Conservation (phyloP, 2,888 invertebrate species). For the Nudaria mundana region DNA sequence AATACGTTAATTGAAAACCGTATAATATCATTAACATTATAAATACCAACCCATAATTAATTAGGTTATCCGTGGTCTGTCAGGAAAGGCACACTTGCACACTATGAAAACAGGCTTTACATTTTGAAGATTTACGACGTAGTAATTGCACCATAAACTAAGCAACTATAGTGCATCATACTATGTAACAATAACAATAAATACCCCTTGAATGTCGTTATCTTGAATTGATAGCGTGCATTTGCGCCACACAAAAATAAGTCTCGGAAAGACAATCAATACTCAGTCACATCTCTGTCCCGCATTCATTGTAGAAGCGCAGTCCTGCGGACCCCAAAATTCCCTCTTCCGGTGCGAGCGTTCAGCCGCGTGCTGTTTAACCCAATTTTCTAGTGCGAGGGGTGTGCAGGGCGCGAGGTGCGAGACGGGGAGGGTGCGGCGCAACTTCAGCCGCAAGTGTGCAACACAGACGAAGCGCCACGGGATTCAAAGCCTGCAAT, state of each 20-base stretch:
- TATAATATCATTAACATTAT: too few relatives aligned
- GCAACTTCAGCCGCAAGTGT: slow-evolving; percentile 71
- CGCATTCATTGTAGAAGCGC: slow-evolving; percentile 74
- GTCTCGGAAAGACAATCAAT: slow-evolving; percentile 73
- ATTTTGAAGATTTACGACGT: too few relatives aligned
- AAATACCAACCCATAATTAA: too few relatives aligned
- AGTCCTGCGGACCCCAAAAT: slow-evolving; percentile 70
- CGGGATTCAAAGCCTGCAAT: slow-evolving; percentile 66
- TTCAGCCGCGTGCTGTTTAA: slow-evolving; percentile 76
- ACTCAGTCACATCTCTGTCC: slow-evolving; percentile 76
- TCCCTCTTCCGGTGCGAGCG: slow-evolving; percentile 72
- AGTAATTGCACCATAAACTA: too few relatives aligned
- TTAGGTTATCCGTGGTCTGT: too few relatives aligned
- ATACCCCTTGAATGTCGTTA: too few relatives aligned
- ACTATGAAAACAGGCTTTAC: too few relatives aligned
- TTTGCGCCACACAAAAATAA: slow-evolving; percentile 48
- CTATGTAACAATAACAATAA: too few relatives aligned
- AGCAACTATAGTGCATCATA: too few relatives aligned
- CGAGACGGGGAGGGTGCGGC: slow-evolving; percentile 46
- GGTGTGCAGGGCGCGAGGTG: slow-evolving; percentile 61
- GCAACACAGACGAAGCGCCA: slow-evolving; percentile 64
- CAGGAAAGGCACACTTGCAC: too few relatives aligned
- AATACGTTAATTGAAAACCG: too few relatives aligned
- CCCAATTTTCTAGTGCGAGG: slow-evolving; percentile 77
- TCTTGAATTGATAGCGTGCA: slow-evolving; percentile 13